Base-by-base conservation (phyloP, 2,797 vertebrate species). In the Echeneis naucrates region DNA sequence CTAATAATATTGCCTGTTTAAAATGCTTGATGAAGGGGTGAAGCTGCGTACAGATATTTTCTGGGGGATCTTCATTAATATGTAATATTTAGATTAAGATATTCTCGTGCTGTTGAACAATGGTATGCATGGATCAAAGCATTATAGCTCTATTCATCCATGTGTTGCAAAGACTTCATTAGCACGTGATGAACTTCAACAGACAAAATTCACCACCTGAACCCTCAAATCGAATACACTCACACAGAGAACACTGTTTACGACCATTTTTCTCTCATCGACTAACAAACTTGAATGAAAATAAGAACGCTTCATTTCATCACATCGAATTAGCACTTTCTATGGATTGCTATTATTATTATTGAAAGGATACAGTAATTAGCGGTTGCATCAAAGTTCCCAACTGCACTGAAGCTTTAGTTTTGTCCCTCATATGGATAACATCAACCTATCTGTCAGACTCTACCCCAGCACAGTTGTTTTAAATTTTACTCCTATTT, bases 61-160 rank as follows among this genome's bases (percentile, higher is more conserved):
- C 19, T n/a, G 59, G 19, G 24, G 53, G 16, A 44, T 8, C 21
- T 52, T 56, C 33, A 23, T 71, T 23, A 44, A 66, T 35, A 33
- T 47, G 11, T 58, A 10, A 47, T 23, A 47, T 4, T 10, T 47
- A 21, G n/a, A 47, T 47, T 47, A 47, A 47, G 44, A 21, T 45
- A 23, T 2, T 23, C 10, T 24, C 21, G 13, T 13, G 21, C n/a
- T 45, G 44, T 21, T 8, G 19, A 11, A 11, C 21, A 47, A 11
- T 23, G 9, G n/a, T 8, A 45, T 21, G 45, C 44, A 21, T 21
- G n/a, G 3, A 47, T 47, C n/a, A 23, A 23, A 47, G 44, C 21
- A n/a, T 23, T 10, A 44, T 2, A 44, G 7, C 6, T 8, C 40
- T 44, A 44, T 44, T 19, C 16, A 44, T 44, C 17, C 17, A 17